phyloP scores from a whole-genome alignment of 2,888 invertebrate species.

The Oeneis ivallda region DNA sequence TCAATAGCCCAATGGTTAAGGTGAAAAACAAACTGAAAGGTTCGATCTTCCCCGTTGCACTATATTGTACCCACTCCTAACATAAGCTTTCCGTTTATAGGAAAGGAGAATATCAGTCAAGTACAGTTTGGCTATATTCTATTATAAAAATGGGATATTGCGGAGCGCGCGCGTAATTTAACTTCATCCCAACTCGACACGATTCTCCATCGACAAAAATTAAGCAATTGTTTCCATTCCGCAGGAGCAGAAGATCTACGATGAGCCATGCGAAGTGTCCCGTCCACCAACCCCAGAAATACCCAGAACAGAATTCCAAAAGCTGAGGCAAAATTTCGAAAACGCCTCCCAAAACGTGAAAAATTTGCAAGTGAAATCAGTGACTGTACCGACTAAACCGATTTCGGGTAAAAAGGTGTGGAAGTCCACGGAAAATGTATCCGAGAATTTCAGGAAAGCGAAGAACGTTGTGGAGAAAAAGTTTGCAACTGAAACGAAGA shows the following conservation, averaged over 20 bases:
- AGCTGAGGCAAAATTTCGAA: slow-evolving; percentile 63
- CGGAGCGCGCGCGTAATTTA: too few relatives aligned
- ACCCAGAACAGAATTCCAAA: slow-evolving; percentile 58
- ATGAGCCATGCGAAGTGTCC: slow-evolving; percentile 58
- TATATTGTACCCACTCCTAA: too few relatives aligned
- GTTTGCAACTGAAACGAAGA: slow-evolving; percentile 55
- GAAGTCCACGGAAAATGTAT: slow-evolving; percentile 51
- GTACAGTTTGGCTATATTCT: too few relatives aligned
- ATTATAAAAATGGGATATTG: too few relatives aligned
- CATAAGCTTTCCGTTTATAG: too few relatives aligned
- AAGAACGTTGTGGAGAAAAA: slow-evolving; percentile 48
- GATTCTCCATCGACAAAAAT: background rate
- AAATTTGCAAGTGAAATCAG: slow-evolving; percentile 41
- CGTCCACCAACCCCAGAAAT: slow-evolving; percentile 50
- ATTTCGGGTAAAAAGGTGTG: slow-evolving; percentile 47
- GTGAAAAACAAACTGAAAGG: too few relatives aligned
- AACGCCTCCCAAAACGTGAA: slow-evolving; percentile 41
- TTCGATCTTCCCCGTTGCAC: too few relatives aligned
- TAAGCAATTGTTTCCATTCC: background rate
- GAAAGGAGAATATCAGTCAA: too few relatives aligned
- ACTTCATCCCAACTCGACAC: too few relatives aligned
- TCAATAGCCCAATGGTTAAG: too few relatives aligned
- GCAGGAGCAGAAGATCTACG: slow-evolving; percentile 70
- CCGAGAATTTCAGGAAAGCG: slow-evolving; percentile 42
- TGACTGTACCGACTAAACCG: slow-evolving; percentile 49